Evolutionary conservation across 2,797 vertebrate genomes (phyloP).

Genomic region (Pteropus rufus): DNA sequence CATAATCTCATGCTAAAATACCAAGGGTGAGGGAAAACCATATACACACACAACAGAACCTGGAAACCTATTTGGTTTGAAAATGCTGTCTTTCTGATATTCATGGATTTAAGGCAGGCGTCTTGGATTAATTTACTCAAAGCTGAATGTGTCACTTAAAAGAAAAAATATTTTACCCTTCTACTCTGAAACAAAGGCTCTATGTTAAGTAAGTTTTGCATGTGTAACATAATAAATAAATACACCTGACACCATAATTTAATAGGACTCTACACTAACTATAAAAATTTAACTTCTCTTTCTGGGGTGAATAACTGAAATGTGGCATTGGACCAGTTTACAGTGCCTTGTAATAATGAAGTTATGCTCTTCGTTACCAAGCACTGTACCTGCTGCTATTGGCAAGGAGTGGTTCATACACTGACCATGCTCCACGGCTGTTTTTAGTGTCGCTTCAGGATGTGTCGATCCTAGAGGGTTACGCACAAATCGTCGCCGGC

Average conservation of each 20-base stretch:
- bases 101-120: slow-evolving; percentile 51
- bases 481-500: slow-evolving; percentile 97
- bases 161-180: slow-evolving; percentile 48
- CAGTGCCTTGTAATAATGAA: slow-evolving; percentile 75
- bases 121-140: slow-evolving; percentile 52
- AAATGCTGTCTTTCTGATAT: slow-evolving; percentile 33
- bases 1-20: slow-evolving; percentile 45
- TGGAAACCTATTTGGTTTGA: slow-evolving; percentile 40
- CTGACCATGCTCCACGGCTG: slow-evolving; percentile 94
- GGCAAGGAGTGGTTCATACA: slow-evolving; percentile 80
- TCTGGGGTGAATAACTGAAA: background rate
- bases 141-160: slow-evolving; percentile 46
- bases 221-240: slow-evolving; percentile 32
- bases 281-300: background rate
- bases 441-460: slow-evolving; percentile 96
- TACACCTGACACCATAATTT: slow-evolving; percentile 34
- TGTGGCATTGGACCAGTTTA: slow-evolving; percentile 61
- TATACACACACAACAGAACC: background rate
- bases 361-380: slow-evolving; percentile 83
- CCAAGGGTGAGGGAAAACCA: background rate
- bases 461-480: slow-evolving; percentile 98
- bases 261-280: background rate
- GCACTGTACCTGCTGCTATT: slow-evolving; percentile 82
- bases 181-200: slow-evolving; percentile 53
- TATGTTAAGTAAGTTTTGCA: slow-evolving; percentile 3